Percentiles rank a stretch among this genome's conserved stretches.
Conservation (phyloP, 2,888 invertebrate species). For the Tetheella fluctuosa region DNA sequence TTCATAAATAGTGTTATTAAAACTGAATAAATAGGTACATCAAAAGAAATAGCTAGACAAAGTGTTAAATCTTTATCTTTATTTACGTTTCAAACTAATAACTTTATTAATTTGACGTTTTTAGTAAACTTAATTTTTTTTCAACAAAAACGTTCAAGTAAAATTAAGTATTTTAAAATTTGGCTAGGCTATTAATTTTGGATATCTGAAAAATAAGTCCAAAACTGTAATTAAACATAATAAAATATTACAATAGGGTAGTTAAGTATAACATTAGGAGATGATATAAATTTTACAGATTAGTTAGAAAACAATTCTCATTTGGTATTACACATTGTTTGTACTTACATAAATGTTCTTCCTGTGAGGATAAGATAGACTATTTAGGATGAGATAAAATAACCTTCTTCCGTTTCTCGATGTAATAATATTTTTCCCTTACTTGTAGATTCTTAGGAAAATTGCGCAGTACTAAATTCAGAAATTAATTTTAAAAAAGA, state of each 20-base stretch:
- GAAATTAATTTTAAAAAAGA: not conserved
- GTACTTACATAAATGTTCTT: constrained; percentile 53
- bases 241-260: constrained; percentile 20
- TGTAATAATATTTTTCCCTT: not conserved
- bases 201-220: constrained; percentile 32
- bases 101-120: too few relatives aligned
- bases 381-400: not conserved
- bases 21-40: not conserved
- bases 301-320: constrained; percentile 71
- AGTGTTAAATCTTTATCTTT: too few relatives aligned
- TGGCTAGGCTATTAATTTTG: not conserved
- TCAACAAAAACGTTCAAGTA: too few relatives aligned
- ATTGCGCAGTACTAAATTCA: not conserved
- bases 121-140: too few relatives aligned
- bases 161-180: too few relatives aligned
- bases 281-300: constrained; percentile 51
- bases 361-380: constrained; percentile 43
- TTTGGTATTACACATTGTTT: constrained; percentile 58
- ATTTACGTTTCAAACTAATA: too few relatives aligned
- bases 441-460: not conserved
- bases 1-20: not conserved
- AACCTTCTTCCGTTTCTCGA: not conserved
- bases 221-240: constrained; percentile 32
- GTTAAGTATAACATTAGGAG: constrained; percentile 18
- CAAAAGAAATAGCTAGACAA: too few relatives aligned